Evolutionary conservation across 2,797 vertebrate genomes (phyloP), one percentile per base, ranked within the genome.

Genomic region (Falco cherrug): DNA sequence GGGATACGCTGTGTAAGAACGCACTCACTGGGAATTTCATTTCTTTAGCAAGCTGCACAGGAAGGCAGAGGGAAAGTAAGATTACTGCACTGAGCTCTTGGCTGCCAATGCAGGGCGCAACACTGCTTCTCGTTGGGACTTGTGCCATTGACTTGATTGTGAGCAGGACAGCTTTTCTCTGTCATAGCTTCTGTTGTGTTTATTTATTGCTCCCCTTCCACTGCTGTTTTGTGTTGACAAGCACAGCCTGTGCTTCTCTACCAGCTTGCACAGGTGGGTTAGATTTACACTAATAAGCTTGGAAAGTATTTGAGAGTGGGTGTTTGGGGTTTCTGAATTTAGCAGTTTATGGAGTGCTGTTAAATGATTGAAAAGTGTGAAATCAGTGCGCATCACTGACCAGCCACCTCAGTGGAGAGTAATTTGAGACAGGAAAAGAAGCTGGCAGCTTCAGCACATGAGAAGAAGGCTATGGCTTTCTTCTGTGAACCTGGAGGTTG

Each of bases 391-490:
- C 0, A 0, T 15, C 6, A 3, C 56, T 75, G 65, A 8, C 12
- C 29, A 59, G 1, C 5, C 10, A 12, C 16, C 2, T 1, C 31
- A 10, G 20, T 16, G 77, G 47, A 59, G 57, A 94, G n/a, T 24
- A 35, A 13, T 47, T 37, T 10, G 16, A 45, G 67, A 54, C 5
- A 41, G 21, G 16, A 63, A 7, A 31, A 76, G 26, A 57, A 50
- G 25, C 47, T 10, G 21, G 4, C 26, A 39, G 57, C 47, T 75
- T 61, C 0, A 3, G 13, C 0, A 0, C 0, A 0, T 0, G 8
- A 47, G 35, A 51, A 11, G 43, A 67, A 45, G 48, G 75, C 45
- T 5, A 5, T 87, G 79, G 29, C 25, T 33, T 54, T 57, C 41
- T 51, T 9, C 48, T 17, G 0, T 33, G 56, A 47, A 88, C 9